Evolutionary conservation across 2,113 vertebrate genomes (phyloP).

Genomic region (Amphiprion ocellaris): DNA sequence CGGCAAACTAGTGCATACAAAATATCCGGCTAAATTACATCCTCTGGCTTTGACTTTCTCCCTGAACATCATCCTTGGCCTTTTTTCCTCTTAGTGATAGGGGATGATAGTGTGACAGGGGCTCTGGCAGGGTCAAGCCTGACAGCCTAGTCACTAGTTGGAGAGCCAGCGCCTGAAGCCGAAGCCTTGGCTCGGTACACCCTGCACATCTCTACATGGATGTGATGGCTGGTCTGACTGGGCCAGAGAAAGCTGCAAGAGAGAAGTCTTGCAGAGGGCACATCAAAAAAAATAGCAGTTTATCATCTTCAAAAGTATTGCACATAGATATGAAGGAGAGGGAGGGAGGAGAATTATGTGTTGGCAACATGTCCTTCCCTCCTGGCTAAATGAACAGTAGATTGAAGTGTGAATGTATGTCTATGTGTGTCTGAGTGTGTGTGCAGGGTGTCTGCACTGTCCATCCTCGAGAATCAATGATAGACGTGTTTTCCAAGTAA

Average conservation of each 20-base stretch:
- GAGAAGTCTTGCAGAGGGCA: slow-evolving; percentile 34
- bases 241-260: slow-evolving; percentile 42
- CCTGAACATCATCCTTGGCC: neutral
- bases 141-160: slow-evolving; percentile 37
- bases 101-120: slow-evolving; percentile 41
- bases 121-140: slow-evolving; percentile 47
- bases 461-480: slow-evolving; percentile 31
- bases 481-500: slow-evolving; percentile 24
- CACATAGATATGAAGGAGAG: slow-evolving; percentile 51
- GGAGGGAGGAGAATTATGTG: slow-evolving; percentile 43
- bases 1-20: neutral
- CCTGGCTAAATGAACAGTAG: slow-evolving; percentile 41
- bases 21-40: slow-evolving; percentile 1
- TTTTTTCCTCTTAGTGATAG: slow-evolving; percentile 25
- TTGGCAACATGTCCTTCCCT: slow-evolving; percentile 58
- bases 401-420: slow-evolving; percentile 36
- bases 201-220: slow-evolving; percentile 15
- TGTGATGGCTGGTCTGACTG: slow-evolving; percentile 37
- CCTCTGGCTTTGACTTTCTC: neutral
- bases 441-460: neutral
- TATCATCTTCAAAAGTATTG: slow-evolving; percentile 66
- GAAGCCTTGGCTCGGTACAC: slow-evolving; percentile 31
- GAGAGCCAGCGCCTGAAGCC: slow-evolving; percentile 51
- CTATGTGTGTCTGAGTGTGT: neutral
- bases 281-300: slow-evolving; percentile 45